A percentile compares a stretch with the other conserved stretches of the same genome.
phyloP scores from a whole-genome alignment of 2,888 invertebrate genomes.

The Orchestes rusci region DNA sequence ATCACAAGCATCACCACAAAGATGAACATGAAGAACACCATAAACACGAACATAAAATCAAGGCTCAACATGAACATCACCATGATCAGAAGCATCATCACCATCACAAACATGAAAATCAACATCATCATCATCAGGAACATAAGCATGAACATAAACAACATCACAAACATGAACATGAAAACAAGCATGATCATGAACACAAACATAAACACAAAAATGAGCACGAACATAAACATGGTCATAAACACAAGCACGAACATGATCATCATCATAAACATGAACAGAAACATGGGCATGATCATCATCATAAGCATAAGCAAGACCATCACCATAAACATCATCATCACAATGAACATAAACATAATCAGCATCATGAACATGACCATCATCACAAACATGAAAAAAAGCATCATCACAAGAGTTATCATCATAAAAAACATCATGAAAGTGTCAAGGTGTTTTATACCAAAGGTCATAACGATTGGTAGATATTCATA shows the following conservation, averaged over 20 bases:
- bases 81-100: slow-evolving; percentile 24
- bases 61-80: slow-evolving; percentile 26
- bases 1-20: slow-evolving; percentile 29
- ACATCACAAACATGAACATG: slow-evolving; percentile 22
- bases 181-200: slow-evolving; percentile 24
- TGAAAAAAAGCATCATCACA: slow-evolving; percentile 15
- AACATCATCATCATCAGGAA: slow-evolving; percentile 20
- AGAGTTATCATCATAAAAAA: slow-evolving; percentile 10
- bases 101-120: slow-evolving; percentile 21
- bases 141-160: slow-evolving; percentile 26
- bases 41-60: slow-evolving; percentile 26
- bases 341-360: slow-evolving; percentile 18
- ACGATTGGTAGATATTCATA: background rate
- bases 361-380: slow-evolving; percentile 21
- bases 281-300: no score
- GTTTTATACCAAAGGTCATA: slow-evolving; percentile 2
- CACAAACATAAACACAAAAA: slow-evolving; percentile 21
- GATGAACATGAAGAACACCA: slow-evolving; percentile 18
- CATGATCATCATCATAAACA: no score
- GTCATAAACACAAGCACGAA: slow-evolving; percentile 20
- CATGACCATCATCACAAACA: slow-evolving; percentile 14
- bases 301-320: no score
- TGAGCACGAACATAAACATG: slow-evolving; percentile 26
- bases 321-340: slow-evolving; percentile 22
- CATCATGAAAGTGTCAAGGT: slow-evolving; percentile 3